These are phyloP conservation scores for Novumbra hubbsi DNA, from an alignment of 2,797 vertebrate species.

Conservation along the genomic window DNA sequence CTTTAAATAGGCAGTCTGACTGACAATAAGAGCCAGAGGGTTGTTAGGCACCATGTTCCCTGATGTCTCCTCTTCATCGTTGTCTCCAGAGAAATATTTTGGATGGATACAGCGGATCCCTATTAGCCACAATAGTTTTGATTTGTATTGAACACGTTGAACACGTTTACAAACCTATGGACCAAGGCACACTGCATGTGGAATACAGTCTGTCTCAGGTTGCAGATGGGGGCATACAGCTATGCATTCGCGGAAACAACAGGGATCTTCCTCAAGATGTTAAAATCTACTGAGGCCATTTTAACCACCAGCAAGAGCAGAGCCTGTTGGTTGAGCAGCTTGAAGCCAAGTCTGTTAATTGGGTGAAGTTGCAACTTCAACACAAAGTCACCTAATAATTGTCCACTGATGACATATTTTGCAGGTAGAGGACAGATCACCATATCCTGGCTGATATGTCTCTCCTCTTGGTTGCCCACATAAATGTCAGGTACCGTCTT, in stretches of 20 bases:
- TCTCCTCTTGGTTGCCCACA: too few species aligned
- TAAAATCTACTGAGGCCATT: not conserved
- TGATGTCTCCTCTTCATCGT: not conserved
- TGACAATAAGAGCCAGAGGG: not conserved
- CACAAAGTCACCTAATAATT: conserved; percentile 1
- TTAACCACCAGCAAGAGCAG: not conserved
- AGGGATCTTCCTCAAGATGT: not conserved
- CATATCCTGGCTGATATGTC: too few species aligned
- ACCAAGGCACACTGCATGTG: not conserved
- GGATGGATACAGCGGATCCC: not conserved
- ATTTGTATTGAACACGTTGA: too few species aligned
- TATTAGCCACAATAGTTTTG: not conserved
- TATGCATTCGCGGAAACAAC: not conserved
- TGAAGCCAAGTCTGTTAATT: not conserved
- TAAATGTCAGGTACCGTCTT: too few species aligned
- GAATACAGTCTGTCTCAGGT: not conserved
- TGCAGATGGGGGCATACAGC: not conserved
- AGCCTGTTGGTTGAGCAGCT: conserved; percentile 6
- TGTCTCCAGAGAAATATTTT: not conserved
- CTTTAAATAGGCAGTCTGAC: conserved; percentile 31
- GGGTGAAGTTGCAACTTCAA: conserved; percentile 4
- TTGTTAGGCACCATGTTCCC: not conserved
- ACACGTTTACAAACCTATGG: too few species aligned
- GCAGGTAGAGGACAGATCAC: not conserved
- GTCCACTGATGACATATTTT: not conserved